These are phyloP conservation scores for Ectobius pallidus DNA, from an alignment of 2,888 invertebrate species.

Conservation along the genomic window DNA sequence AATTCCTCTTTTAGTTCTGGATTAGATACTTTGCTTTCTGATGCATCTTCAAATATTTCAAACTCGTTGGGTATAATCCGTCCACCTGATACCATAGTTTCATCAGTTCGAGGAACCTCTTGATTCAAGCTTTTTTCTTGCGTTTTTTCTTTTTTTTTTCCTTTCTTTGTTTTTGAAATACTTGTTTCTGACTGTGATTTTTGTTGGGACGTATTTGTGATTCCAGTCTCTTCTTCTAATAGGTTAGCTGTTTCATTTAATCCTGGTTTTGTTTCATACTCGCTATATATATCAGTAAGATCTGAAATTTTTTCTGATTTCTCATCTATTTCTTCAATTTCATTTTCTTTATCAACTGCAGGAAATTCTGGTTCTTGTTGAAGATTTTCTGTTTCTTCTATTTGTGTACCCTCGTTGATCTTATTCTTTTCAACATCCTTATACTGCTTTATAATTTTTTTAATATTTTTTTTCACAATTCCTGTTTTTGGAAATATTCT, in stretches of 20 bases:
- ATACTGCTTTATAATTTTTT: constrained; percentile 6
- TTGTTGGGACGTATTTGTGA: no score
- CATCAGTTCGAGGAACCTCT: constrained; percentile 39
- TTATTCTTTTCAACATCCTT: not conserved
- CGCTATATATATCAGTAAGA: no score
- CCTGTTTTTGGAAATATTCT: constrained; percentile 7
- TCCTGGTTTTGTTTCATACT: no score
- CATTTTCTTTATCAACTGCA: constrained; percentile 42
- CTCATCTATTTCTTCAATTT: not conserved
- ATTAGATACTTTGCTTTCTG: no score
- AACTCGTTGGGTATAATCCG: not conserved
- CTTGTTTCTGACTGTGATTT: no score
- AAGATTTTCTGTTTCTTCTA: not conserved
- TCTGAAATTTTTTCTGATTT: constrained; percentile 8
- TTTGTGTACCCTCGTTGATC: not conserved
- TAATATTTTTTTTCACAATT: constrained; percentile 17
- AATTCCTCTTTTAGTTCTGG: no score
- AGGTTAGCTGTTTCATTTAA: no score
- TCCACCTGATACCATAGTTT: not conserved
- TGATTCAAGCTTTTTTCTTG: constrained; percentile 14
- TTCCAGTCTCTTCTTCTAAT: constrained; percentile 11
- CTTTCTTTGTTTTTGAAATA: no score
- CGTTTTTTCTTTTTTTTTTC: not conserved
- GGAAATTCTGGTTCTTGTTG: constrained; percentile 40
- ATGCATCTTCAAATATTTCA: not conserved